Evolutionary conservation across 2,797 vertebrate genomes (phyloP).

Genomic region (Melanotaenia trifasciata): DNA sequence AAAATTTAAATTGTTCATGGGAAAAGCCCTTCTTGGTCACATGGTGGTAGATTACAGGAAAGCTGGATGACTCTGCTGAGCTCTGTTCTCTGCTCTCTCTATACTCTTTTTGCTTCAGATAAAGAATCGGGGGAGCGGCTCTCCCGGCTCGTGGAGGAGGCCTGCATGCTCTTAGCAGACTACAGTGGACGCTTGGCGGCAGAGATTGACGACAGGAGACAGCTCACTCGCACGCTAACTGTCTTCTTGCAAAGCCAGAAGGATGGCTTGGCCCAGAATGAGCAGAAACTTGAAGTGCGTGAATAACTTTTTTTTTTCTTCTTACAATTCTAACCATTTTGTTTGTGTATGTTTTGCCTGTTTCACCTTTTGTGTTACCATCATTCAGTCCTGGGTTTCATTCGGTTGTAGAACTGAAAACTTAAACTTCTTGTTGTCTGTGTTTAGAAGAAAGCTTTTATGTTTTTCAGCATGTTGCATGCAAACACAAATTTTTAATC

Average conservation of each 20-base stretch:
- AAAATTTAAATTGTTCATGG: neutral
- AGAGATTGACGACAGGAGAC: conserved; percentile 97
- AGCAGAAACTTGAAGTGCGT: conserved; percentile 99
- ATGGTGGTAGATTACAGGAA: neutral
- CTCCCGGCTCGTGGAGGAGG: conserved; percentile 96
- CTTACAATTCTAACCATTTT: neutral
- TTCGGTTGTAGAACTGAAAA: neutral
- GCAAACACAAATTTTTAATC: neutral
- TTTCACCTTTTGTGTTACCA: conserved; percentile 5
- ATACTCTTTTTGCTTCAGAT: conserved; percentile 83
- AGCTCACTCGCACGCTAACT: conserved; percentile 93
- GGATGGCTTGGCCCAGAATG: conserved; percentile 95
- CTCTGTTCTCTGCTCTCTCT: conserved; percentile 43
- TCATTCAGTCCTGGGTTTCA: conserved; percentile 7
- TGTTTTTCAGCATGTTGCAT: neutral
- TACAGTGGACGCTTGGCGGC: conserved; percentile 98
- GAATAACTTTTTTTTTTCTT: conserved; percentile 56
- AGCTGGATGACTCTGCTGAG: conserved; percentile 1
- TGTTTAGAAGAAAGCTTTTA: neutral
- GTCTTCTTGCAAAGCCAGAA: conserved; percentile 97
- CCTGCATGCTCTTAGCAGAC: conserved; percentile 98
- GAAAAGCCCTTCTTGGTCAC: neutral
- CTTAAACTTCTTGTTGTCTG: neutral
- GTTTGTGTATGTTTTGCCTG: conserved; percentile 21
- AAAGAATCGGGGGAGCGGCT: conserved; percentile 96